Evolutionary conservation across 2,797 vertebrate genomes (phyloP).

Genomic region (Coranthus polyacanthus): DNA sequence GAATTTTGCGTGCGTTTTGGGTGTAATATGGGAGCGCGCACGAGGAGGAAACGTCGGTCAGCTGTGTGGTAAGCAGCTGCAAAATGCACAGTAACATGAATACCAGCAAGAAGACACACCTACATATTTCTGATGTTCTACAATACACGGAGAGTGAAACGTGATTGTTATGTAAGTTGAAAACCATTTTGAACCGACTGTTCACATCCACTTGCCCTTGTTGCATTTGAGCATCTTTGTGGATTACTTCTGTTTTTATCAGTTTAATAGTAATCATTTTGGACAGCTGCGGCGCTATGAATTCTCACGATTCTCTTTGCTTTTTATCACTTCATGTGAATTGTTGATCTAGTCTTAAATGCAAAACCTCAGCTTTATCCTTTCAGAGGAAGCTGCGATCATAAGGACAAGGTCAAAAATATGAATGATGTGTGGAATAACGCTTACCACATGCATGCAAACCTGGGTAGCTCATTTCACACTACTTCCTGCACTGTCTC

Average conservation of each 20-base stretch:
- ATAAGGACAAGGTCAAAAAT: no score
- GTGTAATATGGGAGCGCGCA: neutral
- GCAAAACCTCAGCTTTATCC: no score
- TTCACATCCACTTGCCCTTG: no score
- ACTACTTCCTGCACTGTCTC: neutral
- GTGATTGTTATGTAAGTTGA: neutral
- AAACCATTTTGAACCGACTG: neutral
- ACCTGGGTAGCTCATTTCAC: neutral
- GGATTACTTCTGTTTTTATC: no score
- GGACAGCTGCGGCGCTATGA: no score
- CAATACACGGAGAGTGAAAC: neutral
- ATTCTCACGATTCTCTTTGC: no score
- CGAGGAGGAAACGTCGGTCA: neutral
- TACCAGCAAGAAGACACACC: conserved; percentile 11
- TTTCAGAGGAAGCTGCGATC: no score
- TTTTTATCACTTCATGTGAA: no score
- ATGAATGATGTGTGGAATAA: no score
- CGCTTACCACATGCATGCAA: neutral
- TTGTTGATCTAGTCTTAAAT: no score
- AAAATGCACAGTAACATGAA: neutral
- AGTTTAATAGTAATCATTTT: no score
- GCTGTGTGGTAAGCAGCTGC: conserved; percentile 4
- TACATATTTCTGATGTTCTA: neutral
- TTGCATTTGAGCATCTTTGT: no score
- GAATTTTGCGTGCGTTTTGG: neutral